These are phyloP conservation scores for Megalops atlanticus DNA, from an alignment of 2,113 vertebrate genomes.

Conservation along the genomic window DNA sequence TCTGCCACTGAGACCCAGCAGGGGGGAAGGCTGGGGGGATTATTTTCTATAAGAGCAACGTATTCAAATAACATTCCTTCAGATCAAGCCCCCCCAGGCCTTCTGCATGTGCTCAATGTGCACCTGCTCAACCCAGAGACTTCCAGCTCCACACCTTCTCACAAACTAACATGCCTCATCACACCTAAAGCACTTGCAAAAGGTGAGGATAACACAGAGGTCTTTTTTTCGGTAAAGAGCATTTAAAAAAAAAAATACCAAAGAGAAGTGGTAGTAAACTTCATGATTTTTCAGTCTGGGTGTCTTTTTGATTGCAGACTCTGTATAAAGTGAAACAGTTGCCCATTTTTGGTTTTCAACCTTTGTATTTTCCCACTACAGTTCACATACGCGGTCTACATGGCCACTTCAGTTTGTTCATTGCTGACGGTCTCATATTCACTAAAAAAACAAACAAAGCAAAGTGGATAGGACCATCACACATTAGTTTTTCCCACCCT, in stretches of 20 bases:
- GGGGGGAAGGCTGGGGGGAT: conserved; percentile 54
- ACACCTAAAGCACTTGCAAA: neutral
- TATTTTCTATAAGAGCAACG: conserved; percentile 53
- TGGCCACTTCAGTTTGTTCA: neutral
- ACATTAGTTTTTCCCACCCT: neutral
- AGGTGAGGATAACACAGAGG: conserved; percentile 31
- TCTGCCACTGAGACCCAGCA: conserved; percentile 67
- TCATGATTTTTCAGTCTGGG: neutral
- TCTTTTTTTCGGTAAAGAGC: neutral
- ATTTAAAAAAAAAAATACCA: neutral
- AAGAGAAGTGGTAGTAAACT: neutral
- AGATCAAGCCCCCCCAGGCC: conserved; percentile 54
- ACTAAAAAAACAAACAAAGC: neutral
- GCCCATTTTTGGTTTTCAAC: neutral
- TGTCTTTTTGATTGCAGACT: neutral
- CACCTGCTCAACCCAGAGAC: conserved; percentile 67
- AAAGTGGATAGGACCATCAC: neutral
- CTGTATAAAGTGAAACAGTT: neutral
- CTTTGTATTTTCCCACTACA: neutral
- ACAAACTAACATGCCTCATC: neutral
- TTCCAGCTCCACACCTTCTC: conserved; percentile 32
- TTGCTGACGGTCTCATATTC: too few species aligned
- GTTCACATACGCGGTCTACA: neutral
- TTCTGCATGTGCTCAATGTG: conserved; percentile 44
- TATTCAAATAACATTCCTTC: conserved; percentile 66